Base-by-base conservation (phyloP, 2,797 vertebrate genomes). In the Chelmon rostratus region DNA sequence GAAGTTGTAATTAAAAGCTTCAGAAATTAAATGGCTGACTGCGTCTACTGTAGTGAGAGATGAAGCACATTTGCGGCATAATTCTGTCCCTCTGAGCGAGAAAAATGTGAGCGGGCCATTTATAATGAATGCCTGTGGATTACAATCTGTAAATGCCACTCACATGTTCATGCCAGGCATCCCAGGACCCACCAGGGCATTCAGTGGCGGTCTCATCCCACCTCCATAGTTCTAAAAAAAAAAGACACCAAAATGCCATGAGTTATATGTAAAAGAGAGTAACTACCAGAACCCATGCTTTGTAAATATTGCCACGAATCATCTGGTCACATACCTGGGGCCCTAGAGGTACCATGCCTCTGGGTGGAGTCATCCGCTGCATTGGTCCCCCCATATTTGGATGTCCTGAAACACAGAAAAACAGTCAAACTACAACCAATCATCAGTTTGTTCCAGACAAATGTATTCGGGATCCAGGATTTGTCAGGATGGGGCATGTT, bases 161-260 rank as follows among this genome's bases (percentile, higher is more conserved):
- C 95, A 98, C 97, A 99, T 99, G 95, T 96, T 99, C 97, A 99
- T 99, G 88, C 96, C 97, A 91, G 98, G 97, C 97, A 99, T 99
- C 84, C 97, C 98, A 5, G 98, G 97, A 79, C 98, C 98, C 88
- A 98, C 97, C 94, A 99, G 94, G 89, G 98, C 97, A 91, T 98
- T 99, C 88, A 99, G 96, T 40, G 98, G 98, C 89, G 98, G 98
- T 94, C 98, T 97, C 98, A 99, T 99, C 89, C 97, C 98, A 89
- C 97, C 98, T 93, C 97, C 97, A 92, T 98, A 98, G 92, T 93
- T 98, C 98, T 99, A 94, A n/a, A n/a, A n/a, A 94, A 97, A 93
- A 92, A 93, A 76, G 8, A 53, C 18, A 64, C 4, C 59, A 58
- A 68, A 62, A 66, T 5, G 0, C n/a, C 15, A 15, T 47, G 6